A percentile compares a stretch with the other conserved stretches of the same genome.
Evolutionary conservation across 2,888 invertebrate species (phyloP).

Genomic region (Phortica magna): DNA sequence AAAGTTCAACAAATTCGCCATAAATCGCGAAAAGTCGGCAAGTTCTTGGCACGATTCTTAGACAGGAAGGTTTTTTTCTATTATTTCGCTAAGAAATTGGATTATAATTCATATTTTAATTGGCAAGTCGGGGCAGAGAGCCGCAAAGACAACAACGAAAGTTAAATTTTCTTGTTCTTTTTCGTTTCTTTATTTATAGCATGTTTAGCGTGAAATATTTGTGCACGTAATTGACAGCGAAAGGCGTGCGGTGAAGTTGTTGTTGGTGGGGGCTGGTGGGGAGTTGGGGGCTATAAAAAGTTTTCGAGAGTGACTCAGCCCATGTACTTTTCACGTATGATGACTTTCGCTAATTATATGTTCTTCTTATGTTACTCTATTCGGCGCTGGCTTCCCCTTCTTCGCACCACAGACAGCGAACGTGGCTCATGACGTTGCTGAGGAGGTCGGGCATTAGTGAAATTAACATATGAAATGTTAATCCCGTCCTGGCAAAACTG

Average conservation of each 20-base stretch:
- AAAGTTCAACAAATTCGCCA: constrained; percentile 43
- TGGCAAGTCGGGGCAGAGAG: constrained; percentile 57
- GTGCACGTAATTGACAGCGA: constrained; percentile 58
- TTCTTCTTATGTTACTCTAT: too few relatives aligned
- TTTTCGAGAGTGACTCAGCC: background rate
- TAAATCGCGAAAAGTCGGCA: constrained; percentile 41
- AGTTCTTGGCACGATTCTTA: constrained; percentile 42
- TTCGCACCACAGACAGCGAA: too few relatives aligned
- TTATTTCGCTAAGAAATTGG: constrained; percentile 52
- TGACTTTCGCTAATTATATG: too few relatives aligned
- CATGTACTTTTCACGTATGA: too few relatives aligned
- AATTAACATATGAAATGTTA: constrained; percentile 7
- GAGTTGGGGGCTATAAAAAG: background rate
- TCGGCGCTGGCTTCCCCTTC: too few relatives aligned
- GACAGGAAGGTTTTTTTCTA: constrained; percentile 3
- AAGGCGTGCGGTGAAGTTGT: background rate
- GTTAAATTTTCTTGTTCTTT: background rate
- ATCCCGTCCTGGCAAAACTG: background rate
- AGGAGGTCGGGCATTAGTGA: background rate
- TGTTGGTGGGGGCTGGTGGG: too few relatives aligned
- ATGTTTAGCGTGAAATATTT: constrained; percentile 65
- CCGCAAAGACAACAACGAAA: background rate
- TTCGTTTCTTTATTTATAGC: constrained; percentile 60
- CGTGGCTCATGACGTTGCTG: too few relatives aligned
- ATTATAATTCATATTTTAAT: constrained; percentile 70